Conservation (phyloP, 2,888 invertebrate species). For the Calameuta idolon region DNA sequence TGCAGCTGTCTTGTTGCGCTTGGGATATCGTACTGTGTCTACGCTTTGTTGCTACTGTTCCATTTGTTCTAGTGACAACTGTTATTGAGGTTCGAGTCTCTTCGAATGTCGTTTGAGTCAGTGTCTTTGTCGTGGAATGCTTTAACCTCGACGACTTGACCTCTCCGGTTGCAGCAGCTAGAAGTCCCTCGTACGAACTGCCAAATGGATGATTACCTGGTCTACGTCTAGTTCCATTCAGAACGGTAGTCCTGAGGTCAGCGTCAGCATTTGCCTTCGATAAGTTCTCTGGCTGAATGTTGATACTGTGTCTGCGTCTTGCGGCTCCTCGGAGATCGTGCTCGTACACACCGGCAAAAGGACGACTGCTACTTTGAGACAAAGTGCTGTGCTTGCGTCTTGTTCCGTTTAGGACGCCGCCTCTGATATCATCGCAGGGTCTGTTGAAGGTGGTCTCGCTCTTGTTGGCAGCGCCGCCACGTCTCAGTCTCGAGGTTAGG, state of each 20-base stretch:
- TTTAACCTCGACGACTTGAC: not conserved
- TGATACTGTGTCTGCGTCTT: not conserved
- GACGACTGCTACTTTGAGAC: not conserved
- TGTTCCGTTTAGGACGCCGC: not conserved
- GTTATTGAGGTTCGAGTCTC: constrained; percentile 19
- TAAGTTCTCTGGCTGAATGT: not conserved
- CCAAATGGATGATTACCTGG: not conserved
- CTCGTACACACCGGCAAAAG: not conserved
- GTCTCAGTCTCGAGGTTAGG: not conserved
- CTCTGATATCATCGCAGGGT: not conserved
- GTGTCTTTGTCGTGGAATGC: not conserved
- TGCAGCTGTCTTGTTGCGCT: constrained; percentile 21
- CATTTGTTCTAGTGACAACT: constrained; percentile 18
- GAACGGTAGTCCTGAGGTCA: not conserved
- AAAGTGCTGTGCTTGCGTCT: not conserved
- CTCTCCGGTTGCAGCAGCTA: not conserved
- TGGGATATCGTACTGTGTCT: constrained; percentile 53
- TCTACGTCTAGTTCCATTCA: not conserved
- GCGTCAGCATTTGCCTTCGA: not conserved
- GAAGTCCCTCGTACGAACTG: not conserved
- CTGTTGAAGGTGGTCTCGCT: not conserved
- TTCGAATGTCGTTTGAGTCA: not conserved
- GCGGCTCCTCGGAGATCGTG: not conserved
- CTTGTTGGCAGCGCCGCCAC: not conserved
- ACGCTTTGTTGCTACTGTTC: constrained; percentile 39